Percentiles rank a stretch among this genome's conserved stretches.
These are phyloP conservation scores for Trichogramma pretiosum DNA, from an alignment of 1,140 invertebrate species.

Conservation along the genomic window DNA sequence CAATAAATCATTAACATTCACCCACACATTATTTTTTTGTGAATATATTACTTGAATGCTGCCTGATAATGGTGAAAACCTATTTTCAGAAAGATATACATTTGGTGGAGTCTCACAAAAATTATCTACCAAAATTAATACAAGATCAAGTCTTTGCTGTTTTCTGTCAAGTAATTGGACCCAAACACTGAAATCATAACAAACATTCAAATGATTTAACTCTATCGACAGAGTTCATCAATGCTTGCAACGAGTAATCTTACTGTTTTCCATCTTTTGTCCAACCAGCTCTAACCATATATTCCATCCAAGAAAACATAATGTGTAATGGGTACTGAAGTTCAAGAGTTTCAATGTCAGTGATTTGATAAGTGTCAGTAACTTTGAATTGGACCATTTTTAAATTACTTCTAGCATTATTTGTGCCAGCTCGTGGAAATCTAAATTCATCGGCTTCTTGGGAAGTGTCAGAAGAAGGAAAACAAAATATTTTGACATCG, in stretches of 20 bases:
- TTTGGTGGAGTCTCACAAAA: constrained; percentile 59
- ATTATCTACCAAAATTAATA: constrained; percentile 63
- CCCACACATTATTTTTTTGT: constrained; percentile 72
- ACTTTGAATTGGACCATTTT: constrained; percentile 81
- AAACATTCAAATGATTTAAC: constrained; percentile 2
- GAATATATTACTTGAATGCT: constrained; percentile 60
- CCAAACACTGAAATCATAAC: constrained; percentile 63
- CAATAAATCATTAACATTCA: constrained; percentile 85
- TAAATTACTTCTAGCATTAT: constrained; percentile 81
- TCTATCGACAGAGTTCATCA: too few species aligned
- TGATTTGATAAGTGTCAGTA: constrained; percentile 55
- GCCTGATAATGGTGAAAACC: constrained; percentile 45
- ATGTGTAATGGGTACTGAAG: constrained; percentile 63
- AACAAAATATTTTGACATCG: constrained; percentile 83
- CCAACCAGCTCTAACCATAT: constrained; percentile 89
- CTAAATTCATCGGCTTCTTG: constrained; percentile 83
- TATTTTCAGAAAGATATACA: constrained; percentile 46
- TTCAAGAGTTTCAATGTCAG: constrained; percentile 59
- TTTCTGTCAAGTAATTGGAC: constrained; percentile 75
- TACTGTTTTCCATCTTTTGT: constrained; percentile 79
- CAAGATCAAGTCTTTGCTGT: constrained; percentile 72
- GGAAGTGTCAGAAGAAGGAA: constrained; percentile 68
- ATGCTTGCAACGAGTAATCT: constrained; percentile 36
- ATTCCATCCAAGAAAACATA: constrained; percentile 87
- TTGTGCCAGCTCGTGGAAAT: constrained; percentile 83